Evolutionary conservation across 2,113 vertebrate species (phyloP).

Genomic region (Cichladusa arquata): DNA sequence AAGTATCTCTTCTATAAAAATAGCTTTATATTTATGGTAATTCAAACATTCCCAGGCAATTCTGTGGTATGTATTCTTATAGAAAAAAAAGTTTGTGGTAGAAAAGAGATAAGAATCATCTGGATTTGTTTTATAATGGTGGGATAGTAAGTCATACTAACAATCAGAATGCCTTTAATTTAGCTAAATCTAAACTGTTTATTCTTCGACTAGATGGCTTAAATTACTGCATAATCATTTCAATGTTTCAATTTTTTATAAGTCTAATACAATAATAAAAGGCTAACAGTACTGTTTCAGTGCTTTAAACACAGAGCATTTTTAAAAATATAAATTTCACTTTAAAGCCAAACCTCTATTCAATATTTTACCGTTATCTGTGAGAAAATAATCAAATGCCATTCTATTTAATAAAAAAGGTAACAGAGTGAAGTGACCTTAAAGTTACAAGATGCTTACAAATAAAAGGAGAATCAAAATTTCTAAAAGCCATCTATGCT

Average conservation of each 20-base stretch:
- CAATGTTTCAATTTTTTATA: neutral
- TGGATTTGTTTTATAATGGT: slow-evolving; percentile 24
- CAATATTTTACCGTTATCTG: neutral
- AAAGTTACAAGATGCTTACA: neutral
- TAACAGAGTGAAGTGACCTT: neutral
- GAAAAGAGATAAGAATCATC: slow-evolving; percentile 17
- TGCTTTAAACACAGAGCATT: accelerated
- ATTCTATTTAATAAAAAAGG: neutral
- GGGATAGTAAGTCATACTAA: neutral
- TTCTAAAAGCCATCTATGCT: neutral
- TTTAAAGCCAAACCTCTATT: neutral
- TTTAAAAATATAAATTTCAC: neutral
- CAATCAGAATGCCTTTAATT: neutral
- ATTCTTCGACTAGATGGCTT: neutral
- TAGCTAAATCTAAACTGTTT: slow-evolving; percentile 33
- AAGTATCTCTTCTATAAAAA: neutral
- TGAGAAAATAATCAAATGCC: neutral
- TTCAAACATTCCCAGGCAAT: slow-evolving; percentile 18
- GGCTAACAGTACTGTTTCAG: neutral
- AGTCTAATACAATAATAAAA: neutral
- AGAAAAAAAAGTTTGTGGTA: neutral
- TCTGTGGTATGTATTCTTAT: neutral
- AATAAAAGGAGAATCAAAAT: neutral
- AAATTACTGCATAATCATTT: neutral
- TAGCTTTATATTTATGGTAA: slow-evolving; percentile 6